Conservation (phyloP, 2,888 invertebrate species). For the Eupithecia tripunctaria region DNA sequence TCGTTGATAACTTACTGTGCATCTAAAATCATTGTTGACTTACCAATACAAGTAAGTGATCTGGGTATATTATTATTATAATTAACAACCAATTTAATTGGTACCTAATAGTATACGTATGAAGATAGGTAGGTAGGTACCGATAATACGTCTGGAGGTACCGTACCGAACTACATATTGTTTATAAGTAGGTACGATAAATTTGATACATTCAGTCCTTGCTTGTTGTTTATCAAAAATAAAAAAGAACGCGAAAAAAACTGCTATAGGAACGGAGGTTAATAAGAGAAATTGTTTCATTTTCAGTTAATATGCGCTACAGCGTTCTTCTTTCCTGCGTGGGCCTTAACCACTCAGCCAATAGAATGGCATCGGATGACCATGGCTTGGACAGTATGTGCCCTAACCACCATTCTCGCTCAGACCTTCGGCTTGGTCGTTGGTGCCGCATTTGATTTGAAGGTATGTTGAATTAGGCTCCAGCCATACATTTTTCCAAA, state of each 20-base stretch:
- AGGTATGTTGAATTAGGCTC: constrained; percentile 75
- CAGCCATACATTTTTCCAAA: neutral
- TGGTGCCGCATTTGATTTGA: constrained; percentile 88
- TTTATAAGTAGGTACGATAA: neutral
- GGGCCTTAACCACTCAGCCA: constrained; percentile 92
- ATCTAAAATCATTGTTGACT: constrained; percentile 89
- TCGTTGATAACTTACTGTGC: constrained; percentile 88
- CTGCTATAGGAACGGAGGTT: neutral
- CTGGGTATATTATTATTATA: neutral
- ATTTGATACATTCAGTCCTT: neutral
- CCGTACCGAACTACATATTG: neutral
- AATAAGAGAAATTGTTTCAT: neutral
- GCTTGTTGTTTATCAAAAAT: no score
- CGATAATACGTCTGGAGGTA: neutral
- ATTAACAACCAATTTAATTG: neutral
- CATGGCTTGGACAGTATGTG: constrained; percentile 87
- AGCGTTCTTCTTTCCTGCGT: constrained; percentile 88
- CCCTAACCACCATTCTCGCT: constrained; percentile 88
- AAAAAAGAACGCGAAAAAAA: no score
- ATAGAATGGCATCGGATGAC: constrained; percentile 85
- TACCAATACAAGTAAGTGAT: constrained; percentile 87
- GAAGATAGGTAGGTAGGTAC: neutral
- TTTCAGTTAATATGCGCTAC: constrained; percentile 88
- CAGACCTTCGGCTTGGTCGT: constrained; percentile 90
- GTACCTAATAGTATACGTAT: neutral